Percentiles rank a stretch among this genome's conserved stretches.
These are phyloP conservation scores for Blastobasis adustella DNA, from an alignment of 2,888 invertebrate genomes.

Conservation along the genomic window DNA sequence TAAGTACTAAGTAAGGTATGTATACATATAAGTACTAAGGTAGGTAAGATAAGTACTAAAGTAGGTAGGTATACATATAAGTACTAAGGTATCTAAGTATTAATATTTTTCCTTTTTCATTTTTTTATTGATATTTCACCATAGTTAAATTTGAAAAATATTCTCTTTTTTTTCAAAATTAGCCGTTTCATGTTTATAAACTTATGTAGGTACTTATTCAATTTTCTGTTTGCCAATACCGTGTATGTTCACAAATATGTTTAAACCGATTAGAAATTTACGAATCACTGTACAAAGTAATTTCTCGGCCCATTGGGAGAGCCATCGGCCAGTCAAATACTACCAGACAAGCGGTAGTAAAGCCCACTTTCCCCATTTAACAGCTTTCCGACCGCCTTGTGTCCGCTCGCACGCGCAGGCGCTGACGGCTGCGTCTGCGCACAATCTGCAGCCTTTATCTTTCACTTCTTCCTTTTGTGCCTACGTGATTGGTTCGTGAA, in stretches of 20 bases:
- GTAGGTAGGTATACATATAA: background rate
- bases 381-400: constrained; percentile 1
- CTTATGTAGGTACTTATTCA: too few relatives aligned
- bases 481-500: background rate
- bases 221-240: too few relatives aligned
- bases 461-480: background rate
- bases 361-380: constrained; percentile 7
- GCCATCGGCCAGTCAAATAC: too few relatives aligned
- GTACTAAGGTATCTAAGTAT: background rate
- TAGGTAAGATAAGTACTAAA: background rate
- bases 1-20: background rate
- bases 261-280: too few relatives aligned
- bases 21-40: background rate
- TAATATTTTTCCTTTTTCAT: background rate
- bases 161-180: too few relatives aligned
- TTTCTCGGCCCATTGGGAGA: too few relatives aligned
- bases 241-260: too few relatives aligned
- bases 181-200: too few relatives aligned
- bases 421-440: constrained; percentile 15
- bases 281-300: too few relatives aligned
- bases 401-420: background rate
- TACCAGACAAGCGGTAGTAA: background rate
- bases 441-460: background rate
- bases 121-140: too few relatives aligned
- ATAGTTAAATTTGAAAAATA: too few relatives aligned